A percentile compares a stretch with the other conserved stretches of the same genome.
These are phyloP conservation scores for Metallyticus violacea DNA, from an alignment of 2,888 invertebrate genomes.

Conservation along the genomic window DNA sequence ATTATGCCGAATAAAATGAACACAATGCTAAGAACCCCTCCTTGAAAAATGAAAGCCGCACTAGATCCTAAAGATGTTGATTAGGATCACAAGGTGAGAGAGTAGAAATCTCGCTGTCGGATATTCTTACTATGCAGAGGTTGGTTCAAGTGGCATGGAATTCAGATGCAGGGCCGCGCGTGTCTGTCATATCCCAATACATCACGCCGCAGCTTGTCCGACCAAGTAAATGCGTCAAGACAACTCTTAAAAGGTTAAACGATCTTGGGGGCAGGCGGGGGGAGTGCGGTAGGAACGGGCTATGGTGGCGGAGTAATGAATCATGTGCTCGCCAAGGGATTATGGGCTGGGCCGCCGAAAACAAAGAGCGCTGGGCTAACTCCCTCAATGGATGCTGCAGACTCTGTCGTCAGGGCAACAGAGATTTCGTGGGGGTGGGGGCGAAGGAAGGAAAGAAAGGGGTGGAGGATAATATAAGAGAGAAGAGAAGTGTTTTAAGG, in stretches of 20 bases:
- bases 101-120: too few species aligned
- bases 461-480: neutral
- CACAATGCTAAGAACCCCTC: too few species aligned
- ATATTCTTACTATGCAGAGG: too few species aligned
- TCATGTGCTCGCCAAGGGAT: conserved; percentile 4
- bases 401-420: conserved; percentile 15
- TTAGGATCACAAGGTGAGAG: too few species aligned
- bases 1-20: too few species aligned
- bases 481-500: conserved; percentile 16
- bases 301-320: conserved; percentile 3
- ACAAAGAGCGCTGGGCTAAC: neutral
- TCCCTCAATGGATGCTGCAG: conserved; percentile 1
- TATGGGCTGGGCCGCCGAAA: conserved; percentile 9
- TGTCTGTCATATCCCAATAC: neutral
- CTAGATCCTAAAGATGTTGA: too few species aligned
- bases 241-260: conserved; percentile 15
- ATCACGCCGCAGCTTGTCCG: neutral
- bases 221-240: conserved; percentile 14
- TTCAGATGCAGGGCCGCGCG: neutral
- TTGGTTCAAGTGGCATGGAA: neutral
- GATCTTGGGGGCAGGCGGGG: neutral
- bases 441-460: neutral
- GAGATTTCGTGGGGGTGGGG: conserved; percentile 1
- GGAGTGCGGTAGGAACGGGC: neutral
- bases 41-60: too few species aligned